These are phyloP conservation scores for Ostrea denselamellosa DNA, from an alignment of 1,140 invertebrate genomes.

Conservation along the genomic window DNA sequence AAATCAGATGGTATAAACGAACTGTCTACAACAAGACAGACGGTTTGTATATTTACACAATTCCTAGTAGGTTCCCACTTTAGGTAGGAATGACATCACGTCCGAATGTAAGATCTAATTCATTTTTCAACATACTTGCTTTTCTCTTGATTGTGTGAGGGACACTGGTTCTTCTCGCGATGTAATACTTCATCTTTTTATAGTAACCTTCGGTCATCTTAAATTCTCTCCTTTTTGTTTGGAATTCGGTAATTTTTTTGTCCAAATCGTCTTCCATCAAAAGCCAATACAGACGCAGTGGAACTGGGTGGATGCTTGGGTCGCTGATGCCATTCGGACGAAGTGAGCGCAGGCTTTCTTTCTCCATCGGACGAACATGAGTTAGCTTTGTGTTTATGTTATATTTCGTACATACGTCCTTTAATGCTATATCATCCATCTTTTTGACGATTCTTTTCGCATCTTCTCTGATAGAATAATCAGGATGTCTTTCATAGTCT, in stretches of 20 bases:
- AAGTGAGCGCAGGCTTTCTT: slow-evolving; percentile 34
- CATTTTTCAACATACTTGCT: slow-evolving; percentile 1
- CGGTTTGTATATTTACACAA: no score
- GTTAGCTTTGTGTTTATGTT: not conserved
- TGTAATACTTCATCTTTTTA: slow-evolving; percentile 41
- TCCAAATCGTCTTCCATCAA: slow-evolving; percentile 43
- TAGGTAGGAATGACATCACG: slow-evolving; percentile 36
- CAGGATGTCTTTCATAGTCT: not conserved
- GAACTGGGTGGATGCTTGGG: not conserved
- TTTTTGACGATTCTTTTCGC: slow-evolving; percentile 12
- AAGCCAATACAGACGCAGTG: slow-evolving; percentile 38
- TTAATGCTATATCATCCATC: slow-evolving; percentile 34
- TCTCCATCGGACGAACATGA: slow-evolving; percentile 23
- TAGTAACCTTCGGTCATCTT: slow-evolving; percentile 31
- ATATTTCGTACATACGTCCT: slow-evolving; percentile 33
- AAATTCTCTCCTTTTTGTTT: not conserved
- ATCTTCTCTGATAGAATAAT: not conserved
- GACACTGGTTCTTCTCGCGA: not conserved
- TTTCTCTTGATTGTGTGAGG: slow-evolving; percentile 42
- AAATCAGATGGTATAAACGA: not conserved
- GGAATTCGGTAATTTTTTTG: slow-evolving; percentile 17
- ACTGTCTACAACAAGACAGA: not conserved
- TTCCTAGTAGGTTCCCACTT: not conserved
- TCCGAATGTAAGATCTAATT: slow-evolving; percentile 43
- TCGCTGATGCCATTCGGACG: slow-evolving; percentile 18